A percentile compares a stretch with the other conserved stretches of the same genome.
These are phyloP conservation scores for Lepidurus arcticus DNA, from an alignment of 1,140 invertebrate genomes.

Conservation along the genomic window DNA sequence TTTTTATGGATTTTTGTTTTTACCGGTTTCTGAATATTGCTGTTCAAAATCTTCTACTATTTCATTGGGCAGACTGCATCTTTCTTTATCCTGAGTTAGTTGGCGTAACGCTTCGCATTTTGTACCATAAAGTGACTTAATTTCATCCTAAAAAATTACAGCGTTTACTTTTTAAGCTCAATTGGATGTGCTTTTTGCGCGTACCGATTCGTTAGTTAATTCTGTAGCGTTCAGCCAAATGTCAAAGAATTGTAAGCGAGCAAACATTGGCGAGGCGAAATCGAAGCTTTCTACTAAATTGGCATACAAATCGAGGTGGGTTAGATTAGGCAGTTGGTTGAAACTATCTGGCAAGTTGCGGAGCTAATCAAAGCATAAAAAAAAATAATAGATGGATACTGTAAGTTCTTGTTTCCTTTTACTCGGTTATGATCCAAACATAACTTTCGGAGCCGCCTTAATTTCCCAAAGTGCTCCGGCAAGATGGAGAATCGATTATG, in stretches of 20 bases:
- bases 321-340: neutral
- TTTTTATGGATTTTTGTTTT: neutral
- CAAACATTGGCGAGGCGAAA: neutral
- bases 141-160: neutral
- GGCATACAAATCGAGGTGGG: neutral
- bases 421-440: slow-evolving; percentile 15
- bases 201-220: neutral
- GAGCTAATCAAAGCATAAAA: neutral
- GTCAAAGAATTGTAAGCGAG: neutral
- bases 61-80: neutral
- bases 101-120: neutral
- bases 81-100: neutral
- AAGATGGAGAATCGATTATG: neutral
- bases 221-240: neutral
- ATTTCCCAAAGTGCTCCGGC: neutral
- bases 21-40: neutral
- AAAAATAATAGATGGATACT: neutral
- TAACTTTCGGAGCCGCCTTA: neutral
- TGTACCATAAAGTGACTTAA: neutral
- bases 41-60: neutral
- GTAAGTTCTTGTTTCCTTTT: neutral
- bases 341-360: neutral
- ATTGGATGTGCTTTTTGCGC: neutral
- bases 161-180: neutral
- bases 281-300: neutral